These are phyloP conservation scores for Cotesia typhae DNA, from an alignment of 1,140 invertebrate genomes.

Conservation along the genomic window DNA sequence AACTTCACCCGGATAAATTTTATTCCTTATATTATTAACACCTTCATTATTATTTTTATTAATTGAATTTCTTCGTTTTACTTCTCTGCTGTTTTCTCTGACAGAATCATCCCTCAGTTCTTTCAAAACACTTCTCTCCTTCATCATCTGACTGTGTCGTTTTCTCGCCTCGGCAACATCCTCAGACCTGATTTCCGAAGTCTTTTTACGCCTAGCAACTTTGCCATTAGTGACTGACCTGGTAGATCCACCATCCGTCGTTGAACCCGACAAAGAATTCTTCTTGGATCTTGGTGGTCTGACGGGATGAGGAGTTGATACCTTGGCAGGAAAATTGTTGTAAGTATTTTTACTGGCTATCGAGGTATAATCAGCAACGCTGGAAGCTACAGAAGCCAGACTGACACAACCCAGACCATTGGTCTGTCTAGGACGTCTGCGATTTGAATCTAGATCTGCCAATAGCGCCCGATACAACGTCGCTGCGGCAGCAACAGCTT, in stretches of 20 bases:
- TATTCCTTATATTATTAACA: conserved; percentile 33
- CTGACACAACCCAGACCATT: conserved; percentile 78
- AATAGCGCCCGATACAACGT: conserved; percentile 88
- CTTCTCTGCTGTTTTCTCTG: conserved; percentile 6
- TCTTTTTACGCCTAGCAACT: conserved; percentile 51
- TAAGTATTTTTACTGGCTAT: conserved; percentile 57
- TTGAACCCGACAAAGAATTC: conserved; percentile 49
- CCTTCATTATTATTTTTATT: conserved; percentile 32
- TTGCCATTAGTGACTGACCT: conserved; percentile 41
- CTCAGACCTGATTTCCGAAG: conserved; percentile 55
- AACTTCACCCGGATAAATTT: conserved; percentile 19
- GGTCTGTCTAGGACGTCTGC: conserved; percentile 69
- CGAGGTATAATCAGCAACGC: conserved; percentile 66
- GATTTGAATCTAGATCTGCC: conserved; percentile 75
- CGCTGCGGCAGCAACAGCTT: conserved; percentile 88
- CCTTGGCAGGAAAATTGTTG: conserved; percentile 55
- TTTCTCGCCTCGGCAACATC: conserved; percentile 55
- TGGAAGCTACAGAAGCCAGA: conserved; percentile 65
- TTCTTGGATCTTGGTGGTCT: conserved; percentile 63
- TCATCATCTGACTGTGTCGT: conserved; percentile 4
- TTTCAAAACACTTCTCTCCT: conserved; percentile 22
- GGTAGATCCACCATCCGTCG: conserved; percentile 47
- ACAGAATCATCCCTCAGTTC: conserved; percentile 23
- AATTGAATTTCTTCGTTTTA: conserved; percentile 8
- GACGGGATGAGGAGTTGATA: conserved; percentile 48